phyloP scores from a whole-genome alignment of 2,888 invertebrate species.

The Cynaeus angustus region DNA sequence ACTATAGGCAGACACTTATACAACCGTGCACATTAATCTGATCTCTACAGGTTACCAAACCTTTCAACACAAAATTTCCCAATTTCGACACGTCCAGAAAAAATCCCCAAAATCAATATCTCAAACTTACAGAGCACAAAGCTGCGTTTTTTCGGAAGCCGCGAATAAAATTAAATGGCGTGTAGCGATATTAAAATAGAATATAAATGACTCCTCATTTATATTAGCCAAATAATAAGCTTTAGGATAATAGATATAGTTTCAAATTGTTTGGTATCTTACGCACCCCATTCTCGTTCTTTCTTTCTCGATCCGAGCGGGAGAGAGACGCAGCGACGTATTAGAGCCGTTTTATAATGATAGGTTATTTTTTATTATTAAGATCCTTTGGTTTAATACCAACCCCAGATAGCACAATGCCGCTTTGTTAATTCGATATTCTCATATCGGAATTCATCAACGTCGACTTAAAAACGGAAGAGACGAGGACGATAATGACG shows the following conservation, averaged over 20 bases:
- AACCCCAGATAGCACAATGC: conserved; percentile 36
- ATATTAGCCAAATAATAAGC: conserved; percentile 59
- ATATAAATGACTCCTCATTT: conserved; percentile 66
- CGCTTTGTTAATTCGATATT: conserved; percentile 51
- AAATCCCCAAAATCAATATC: too few relatives aligned
- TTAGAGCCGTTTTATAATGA: conserved; percentile 64
- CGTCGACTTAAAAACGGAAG: conserved; percentile 38
- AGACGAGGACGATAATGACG: conserved; percentile 13
- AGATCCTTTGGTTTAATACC: conserved; percentile 58
- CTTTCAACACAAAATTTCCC: too few relatives aligned
- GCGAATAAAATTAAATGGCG: conserved; percentile 62
- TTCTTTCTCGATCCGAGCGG: conserved; percentile 15
- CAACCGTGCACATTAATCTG: background rate
- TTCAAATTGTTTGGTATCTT: conserved; percentile 59
- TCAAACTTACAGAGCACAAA: too few relatives aligned
- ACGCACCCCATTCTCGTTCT: conserved; percentile 53
- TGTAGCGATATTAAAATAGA: conserved; percentile 67
- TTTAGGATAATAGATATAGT: conserved; percentile 65
- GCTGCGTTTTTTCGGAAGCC: conserved; percentile 16
- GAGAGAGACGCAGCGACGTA: conserved; percentile 52
- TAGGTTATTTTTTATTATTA: conserved; percentile 68
- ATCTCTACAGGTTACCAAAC: too few relatives aligned
- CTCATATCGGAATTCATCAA: conserved; percentile 48
- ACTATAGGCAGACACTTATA: background rate
- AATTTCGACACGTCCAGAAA: too few relatives aligned